Percentiles rank a stretch among this genome's conserved stretches.
phyloP scores from a whole-genome alignment of 2,113 vertebrate genomes.

The Falcunculus frontatus region DNA sequence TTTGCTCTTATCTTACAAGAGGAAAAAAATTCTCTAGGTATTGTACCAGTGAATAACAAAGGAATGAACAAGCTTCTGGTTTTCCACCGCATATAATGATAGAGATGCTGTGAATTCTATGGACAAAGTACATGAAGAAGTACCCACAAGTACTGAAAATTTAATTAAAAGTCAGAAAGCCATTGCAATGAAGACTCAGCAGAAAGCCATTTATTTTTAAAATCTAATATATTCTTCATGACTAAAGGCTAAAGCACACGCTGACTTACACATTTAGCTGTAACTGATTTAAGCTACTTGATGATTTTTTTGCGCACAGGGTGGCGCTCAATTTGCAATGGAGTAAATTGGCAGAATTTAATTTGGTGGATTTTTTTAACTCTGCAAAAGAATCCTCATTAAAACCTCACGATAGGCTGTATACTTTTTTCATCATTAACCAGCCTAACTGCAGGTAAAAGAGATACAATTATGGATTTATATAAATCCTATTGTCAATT shows the following conservation, averaged over 20 bases:
- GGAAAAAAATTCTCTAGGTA: conserved; percentile 63
- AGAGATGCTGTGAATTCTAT: conserved; percentile 67
- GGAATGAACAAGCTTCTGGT: conserved; percentile 77
- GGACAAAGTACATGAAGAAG: conserved; percentile 74
- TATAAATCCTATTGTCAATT: conserved; percentile 97
- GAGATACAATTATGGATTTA: conserved; percentile 95
- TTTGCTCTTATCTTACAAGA: conserved; percentile 66
- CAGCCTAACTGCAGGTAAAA: conserved; percentile 90
- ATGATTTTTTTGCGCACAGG: conserved; percentile 86
- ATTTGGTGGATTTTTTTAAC: conserved; percentile 96
- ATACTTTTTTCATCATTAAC: conserved; percentile 93
- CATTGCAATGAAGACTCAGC: conserved; percentile 82
- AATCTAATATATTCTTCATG: conserved; percentile 92
- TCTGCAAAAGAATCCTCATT: conserved; percentile 94
- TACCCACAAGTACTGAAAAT: conserved; percentile 81
- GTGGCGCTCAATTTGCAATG: conserved; percentile 88
- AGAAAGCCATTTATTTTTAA: conserved; percentile 93
- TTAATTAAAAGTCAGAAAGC: conserved; percentile 95
- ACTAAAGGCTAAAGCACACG: conserved; percentile 84
- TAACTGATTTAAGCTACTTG: conserved; percentile 87
- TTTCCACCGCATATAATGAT: conserved; percentile 70
- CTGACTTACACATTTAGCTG: conserved; percentile 92
- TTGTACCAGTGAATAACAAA: conserved; percentile 70
- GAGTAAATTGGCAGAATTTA: conserved; percentile 95
- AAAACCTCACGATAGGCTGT: conserved; percentile 85